A percentile compares a stretch with the other conserved stretches of the same genome.
These are phyloP conservation scores for rabbit (Oryctolagus cuniculus) DNA, from an alignment of 2,113 vertebrate species.

Conservation along the genomic window DNA sequence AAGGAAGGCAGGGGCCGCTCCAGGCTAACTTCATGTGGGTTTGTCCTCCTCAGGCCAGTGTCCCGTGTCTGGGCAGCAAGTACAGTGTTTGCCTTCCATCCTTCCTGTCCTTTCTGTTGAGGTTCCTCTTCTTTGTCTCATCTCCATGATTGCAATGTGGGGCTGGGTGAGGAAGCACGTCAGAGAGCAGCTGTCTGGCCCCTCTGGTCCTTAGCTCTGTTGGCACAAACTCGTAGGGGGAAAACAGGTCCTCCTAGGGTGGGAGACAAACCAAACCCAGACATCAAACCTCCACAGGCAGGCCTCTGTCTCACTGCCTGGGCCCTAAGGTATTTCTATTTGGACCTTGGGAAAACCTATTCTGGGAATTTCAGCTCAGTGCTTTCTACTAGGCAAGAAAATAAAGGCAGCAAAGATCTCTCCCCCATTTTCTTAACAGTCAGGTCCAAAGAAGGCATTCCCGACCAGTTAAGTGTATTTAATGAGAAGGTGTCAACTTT, in stretches of 20 bases:
- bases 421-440: constrained; percentile 6
- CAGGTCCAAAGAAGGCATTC: constrained; percentile 37
- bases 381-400: constrained; percentile 5
- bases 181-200: constrained; percentile 11
- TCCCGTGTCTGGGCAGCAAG: neutral
- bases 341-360: constrained; percentile 6
- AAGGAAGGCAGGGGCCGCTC: neutral
- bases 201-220: neutral
- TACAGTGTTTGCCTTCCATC: constrained; percentile 4
- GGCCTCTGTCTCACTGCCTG: neutral
- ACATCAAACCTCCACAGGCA: neutral
- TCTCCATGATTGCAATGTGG: constrained; percentile 43
- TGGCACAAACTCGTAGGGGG: neutral
- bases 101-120: constrained; percentile 20
- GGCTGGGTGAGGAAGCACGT: constrained; percentile 23
- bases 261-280: neutral
- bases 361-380: constrained; percentile 2
- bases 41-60: neutral
- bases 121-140: constrained; percentile 61
- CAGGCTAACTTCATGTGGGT: neutral
- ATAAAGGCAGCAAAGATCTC: neutral
- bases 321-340: neutral
- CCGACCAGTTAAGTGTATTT: constrained; percentile 7
- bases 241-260: neutral
- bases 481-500: neutral